phyloP scores from a whole-genome alignment of 2,888 invertebrate species.

The Trissoscelio sp. region DNA sequence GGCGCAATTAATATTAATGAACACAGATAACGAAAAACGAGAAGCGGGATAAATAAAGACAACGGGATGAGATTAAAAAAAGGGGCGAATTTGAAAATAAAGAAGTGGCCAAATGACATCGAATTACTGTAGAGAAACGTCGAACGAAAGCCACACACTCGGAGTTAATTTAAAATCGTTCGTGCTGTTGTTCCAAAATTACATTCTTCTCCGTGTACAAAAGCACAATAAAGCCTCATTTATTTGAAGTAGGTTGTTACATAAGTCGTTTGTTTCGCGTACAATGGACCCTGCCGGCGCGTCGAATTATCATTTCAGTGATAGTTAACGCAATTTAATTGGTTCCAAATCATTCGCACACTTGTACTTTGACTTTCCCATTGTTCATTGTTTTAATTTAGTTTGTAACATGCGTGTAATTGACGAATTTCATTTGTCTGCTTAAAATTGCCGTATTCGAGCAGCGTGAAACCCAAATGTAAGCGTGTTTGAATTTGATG shows the following conservation, averaged over 20 bases:
- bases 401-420: slow-evolving; percentile 31
- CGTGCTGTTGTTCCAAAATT: slow-evolving; percentile 52
- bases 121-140: slow-evolving; percentile 31
- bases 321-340: slow-evolving; percentile 60
- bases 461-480: slow-evolving; percentile 9
- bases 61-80: neutral
- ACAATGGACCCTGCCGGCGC: slow-evolving; percentile 49
- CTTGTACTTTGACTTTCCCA: slow-evolving; percentile 48
- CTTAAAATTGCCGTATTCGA: slow-evolving; percentile 5
- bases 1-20: slow-evolving; percentile 29
- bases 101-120: slow-evolving; percentile 15
- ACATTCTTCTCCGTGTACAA: slow-evolving; percentile 51
- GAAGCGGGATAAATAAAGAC: neutral
- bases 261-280: slow-evolving; percentile 55
- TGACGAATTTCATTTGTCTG: slow-evolving; percentile 16
- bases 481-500: slow-evolving; percentile 1
- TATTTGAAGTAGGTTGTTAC: slow-evolving; percentile 59
- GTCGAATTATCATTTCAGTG: slow-evolving; percentile 62
- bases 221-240: slow-evolving; percentile 58
- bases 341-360: slow-evolving; percentile 54
- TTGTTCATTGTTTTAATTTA: slow-evolving; percentile 46
- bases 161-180: slow-evolving; percentile 55
- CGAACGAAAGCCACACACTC: slow-evolving; percentile 35
- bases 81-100: neutral
- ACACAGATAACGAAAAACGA: neutral